Conservation (phyloP, 2,888 invertebrate genomes). For the Volucella bombylans region DNA sequence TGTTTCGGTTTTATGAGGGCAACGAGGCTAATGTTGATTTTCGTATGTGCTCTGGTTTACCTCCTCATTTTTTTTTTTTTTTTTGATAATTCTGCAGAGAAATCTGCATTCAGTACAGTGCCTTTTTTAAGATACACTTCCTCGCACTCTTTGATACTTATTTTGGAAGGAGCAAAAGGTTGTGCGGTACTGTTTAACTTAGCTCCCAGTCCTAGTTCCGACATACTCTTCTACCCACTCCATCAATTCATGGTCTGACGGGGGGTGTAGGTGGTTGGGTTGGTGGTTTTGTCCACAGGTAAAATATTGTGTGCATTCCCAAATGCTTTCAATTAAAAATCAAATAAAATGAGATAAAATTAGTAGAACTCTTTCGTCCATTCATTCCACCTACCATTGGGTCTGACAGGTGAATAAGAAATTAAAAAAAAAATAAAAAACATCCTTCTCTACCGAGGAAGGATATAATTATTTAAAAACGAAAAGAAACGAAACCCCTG, state of each 20-base stretch:
- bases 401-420: constrained; percentile 26
- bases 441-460: constrained; percentile 46
- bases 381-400: constrained; percentile 33
- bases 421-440: constrained; percentile 23
- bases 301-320: constrained; percentile 66
- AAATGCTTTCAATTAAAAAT: constrained; percentile 74
- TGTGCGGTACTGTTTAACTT: constrained; percentile 45
- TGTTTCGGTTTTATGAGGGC: background rate
- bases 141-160: constrained; percentile 48
- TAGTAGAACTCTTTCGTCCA: constrained; percentile 68
- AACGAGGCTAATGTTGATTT: constrained; percentile 70
- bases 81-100: constrained; percentile 62
- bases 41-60: constrained; percentile 64
- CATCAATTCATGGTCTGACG: constrained; percentile 24
- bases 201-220: too few relatives aligned
- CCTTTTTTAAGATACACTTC: constrained; percentile 58
- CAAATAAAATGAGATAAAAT: constrained; percentile 74
- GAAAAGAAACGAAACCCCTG: constrained; percentile 57
- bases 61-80: constrained; percentile 30
- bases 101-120: constrained; percentile 62
- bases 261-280: background rate
- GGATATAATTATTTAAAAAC: constrained; percentile 74
- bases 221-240: constrained; percentile 1
- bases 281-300: constrained; percentile 58
- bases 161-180: constrained; percentile 58